Evolutionary conservation across 2,113 vertebrate genomes (phyloP).

Genomic region (Osmerus mordax): DNA sequence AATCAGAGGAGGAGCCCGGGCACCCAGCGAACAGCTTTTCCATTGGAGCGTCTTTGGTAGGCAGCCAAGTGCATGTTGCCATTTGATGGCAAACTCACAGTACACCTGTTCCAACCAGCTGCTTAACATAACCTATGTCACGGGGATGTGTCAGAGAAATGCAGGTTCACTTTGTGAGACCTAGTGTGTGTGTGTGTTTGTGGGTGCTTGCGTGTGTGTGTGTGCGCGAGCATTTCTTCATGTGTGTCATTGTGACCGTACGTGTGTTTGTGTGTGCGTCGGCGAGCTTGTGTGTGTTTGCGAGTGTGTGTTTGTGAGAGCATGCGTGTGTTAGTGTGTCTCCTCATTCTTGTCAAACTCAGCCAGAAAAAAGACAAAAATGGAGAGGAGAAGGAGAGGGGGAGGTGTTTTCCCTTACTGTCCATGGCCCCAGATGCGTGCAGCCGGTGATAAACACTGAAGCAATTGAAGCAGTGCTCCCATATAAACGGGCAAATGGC

Average conservation of each 20-base stretch:
- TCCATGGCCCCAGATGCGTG: slow-evolving; percentile 77
- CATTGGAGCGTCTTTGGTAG: slow-evolving; percentile 79
- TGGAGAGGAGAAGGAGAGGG: slow-evolving; percentile 62
- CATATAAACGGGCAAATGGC: slow-evolving; percentile 82
- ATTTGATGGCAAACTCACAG: slow-evolving; percentile 84
- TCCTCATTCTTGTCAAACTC: not conserved
- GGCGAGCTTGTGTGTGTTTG: not conserved
- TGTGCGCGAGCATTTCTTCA: not conserved
- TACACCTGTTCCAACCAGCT: slow-evolving; percentile 96
- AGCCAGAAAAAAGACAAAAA: slow-evolving; percentile 65
- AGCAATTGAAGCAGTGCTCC: slow-evolving; percentile 72
- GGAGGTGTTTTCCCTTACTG: slow-evolving; percentile 14
- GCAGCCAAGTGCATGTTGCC: slow-evolving; percentile 85
- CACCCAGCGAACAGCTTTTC: slow-evolving; percentile 77
- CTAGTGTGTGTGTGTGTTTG: slow-evolving; percentile 2
- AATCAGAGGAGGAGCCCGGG: slow-evolving; percentile 75
- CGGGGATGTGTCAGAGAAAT: slow-evolving; percentile 62
- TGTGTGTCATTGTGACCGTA: not conserved
- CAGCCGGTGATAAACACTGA: slow-evolving; percentile 81
- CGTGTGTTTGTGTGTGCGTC: slow-evolving; percentile 4
- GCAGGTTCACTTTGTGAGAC: slow-evolving; percentile 63
- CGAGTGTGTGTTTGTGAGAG: slow-evolving; percentile 24
- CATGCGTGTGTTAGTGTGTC: slow-evolving; percentile 35
- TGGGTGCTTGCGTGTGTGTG: slow-evolving; percentile 10
- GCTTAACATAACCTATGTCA: slow-evolving; percentile 83